phyloP scores from a whole-genome alignment of 1,140 invertebrate species.

The Triops cancriformis region DNA sequence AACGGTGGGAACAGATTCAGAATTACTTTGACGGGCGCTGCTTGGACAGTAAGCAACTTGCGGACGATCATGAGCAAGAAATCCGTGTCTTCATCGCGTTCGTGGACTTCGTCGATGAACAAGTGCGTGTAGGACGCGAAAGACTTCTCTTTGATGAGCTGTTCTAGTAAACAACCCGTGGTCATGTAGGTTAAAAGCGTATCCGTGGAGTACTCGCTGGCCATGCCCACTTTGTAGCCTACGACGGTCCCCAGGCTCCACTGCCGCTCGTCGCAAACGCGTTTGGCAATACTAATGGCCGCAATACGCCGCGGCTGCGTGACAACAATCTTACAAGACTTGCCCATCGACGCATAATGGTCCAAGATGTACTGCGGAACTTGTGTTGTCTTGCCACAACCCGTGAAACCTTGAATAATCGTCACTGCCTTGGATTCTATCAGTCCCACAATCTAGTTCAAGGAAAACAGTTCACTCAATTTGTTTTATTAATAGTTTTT shows the following conservation, averaged over 20 bases:
- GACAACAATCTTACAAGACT: slow-evolving; percentile 70
- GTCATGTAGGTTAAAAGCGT: slow-evolving; percentile 82
- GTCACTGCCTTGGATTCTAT: slow-evolving; percentile 41
- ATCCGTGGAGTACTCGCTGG: slow-evolving; percentile 49
- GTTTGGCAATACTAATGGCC: slow-evolving; percentile 66
- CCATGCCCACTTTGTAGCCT: slow-evolving; percentile 70
- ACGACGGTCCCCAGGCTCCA: slow-evolving; percentile 67
- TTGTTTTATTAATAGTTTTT: too few species aligned
- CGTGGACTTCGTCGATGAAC: slow-evolving; percentile 91
- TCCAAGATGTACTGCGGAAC: slow-evolving; percentile 83
- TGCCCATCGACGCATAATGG: slow-evolving; percentile 47
- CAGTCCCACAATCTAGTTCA: background rate
- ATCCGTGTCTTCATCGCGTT: slow-evolving; percentile 87
- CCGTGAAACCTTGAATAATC: slow-evolving; percentile 82
- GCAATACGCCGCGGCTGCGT: slow-evolving; percentile 81
- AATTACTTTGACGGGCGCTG: slow-evolving; percentile 57
- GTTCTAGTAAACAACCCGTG: slow-evolving; percentile 57
- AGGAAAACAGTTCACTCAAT: background rate
- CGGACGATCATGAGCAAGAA: slow-evolving; percentile 80
- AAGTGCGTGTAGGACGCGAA: slow-evolving; percentile 64
- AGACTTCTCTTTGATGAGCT: slow-evolving; percentile 45
- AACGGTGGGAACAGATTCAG: too few species aligned
- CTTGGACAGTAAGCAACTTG: slow-evolving; percentile 61
- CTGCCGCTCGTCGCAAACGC: slow-evolving; percentile 65
- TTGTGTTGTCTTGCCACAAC: slow-evolving; percentile 70